These are phyloP conservation scores for Pedicia rivosa DNA, from an alignment of 2,888 invertebrate genomes.

Conservation along the genomic window DNA sequence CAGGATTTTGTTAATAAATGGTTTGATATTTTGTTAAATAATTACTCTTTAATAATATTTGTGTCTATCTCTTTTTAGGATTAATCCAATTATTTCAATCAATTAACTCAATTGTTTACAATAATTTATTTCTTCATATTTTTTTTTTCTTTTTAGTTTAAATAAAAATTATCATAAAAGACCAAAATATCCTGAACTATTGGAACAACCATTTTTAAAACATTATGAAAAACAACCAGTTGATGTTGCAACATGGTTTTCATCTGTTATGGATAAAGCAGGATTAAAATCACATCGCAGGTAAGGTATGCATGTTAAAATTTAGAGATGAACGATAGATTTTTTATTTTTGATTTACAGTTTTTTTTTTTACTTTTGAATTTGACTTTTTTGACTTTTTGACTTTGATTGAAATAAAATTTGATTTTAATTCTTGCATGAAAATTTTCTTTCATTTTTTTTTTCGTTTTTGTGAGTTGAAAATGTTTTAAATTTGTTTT, in stretches of 20 bases:
- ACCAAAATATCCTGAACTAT: constrained; percentile 83
- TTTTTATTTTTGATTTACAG: constrained; percentile 10
- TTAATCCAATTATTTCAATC: constrained; percentile 4
- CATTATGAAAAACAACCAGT: constrained; percentile 53
- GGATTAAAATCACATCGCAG: constrained; percentile 27
- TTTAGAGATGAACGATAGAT: background rate
- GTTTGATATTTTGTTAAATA: constrained; percentile 33
- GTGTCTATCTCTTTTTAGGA: background rate
- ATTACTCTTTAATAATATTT: too few relatives aligned
- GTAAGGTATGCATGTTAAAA: constrained; percentile 17
- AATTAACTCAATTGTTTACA: background rate
- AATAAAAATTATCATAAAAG: constrained; percentile 86
- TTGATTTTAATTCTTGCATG: constrained; percentile 2
- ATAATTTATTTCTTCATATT: background rate
- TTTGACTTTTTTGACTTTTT: constrained; percentile 5
- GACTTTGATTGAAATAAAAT: constrained; percentile 7
- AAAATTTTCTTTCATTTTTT: constrained; percentile 12
- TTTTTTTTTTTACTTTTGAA: constrained; percentile 4
- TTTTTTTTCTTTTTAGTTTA: constrained; percentile 42
- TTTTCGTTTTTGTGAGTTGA: constrained; percentile 9
- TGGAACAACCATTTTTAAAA: constrained; percentile 78
- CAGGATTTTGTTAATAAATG: constrained; percentile 82
- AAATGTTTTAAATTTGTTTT: too few relatives aligned
- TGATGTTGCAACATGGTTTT: constrained; percentile 75
- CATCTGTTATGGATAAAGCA: constrained; percentile 38